A percentile compares a stretch with the other conserved stretches of the same genome.
These are phyloP conservation scores for Epizoanthus stellaris DNA, from an alignment of 92 coral and sea anemone species.

Conservation along the genomic window DNA sequence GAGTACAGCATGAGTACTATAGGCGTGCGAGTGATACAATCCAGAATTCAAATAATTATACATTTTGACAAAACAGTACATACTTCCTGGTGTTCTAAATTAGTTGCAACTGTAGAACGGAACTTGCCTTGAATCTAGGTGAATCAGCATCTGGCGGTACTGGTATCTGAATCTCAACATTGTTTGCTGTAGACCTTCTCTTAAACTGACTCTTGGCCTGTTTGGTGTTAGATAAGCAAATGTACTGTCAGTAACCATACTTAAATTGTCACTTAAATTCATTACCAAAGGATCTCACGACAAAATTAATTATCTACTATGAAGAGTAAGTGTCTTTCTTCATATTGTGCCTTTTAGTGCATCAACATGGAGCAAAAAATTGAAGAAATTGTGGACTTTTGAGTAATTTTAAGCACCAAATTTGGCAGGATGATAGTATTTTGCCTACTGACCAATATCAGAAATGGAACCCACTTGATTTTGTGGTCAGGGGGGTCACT, in stretches of 20 bases:
- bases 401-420: no score
- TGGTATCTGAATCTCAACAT: conserved; percentile 98
- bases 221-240: background rate
- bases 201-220: conserved; percentile 99
- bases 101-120: background rate
- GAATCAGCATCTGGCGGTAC: conserved; percentile 98
- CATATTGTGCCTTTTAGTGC: no score
- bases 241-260: background rate
- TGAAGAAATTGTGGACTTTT: no score
- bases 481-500: no score
- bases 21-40: background rate
- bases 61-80: no score
- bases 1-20: no score
- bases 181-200: conserved; percentile 98
- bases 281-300: background rate
- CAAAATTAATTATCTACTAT: background rate
- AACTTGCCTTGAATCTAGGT: conserved; percentile 92
- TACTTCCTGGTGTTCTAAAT: no score
- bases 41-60: background rate
- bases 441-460: no score
- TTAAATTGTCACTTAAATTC: background rate
- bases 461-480: no score
- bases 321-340: no score
- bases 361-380: no score
- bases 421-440: no score